Conservation (phyloP, 2,797 vertebrate genomes). For the Echiichthys vipera region DNA sequence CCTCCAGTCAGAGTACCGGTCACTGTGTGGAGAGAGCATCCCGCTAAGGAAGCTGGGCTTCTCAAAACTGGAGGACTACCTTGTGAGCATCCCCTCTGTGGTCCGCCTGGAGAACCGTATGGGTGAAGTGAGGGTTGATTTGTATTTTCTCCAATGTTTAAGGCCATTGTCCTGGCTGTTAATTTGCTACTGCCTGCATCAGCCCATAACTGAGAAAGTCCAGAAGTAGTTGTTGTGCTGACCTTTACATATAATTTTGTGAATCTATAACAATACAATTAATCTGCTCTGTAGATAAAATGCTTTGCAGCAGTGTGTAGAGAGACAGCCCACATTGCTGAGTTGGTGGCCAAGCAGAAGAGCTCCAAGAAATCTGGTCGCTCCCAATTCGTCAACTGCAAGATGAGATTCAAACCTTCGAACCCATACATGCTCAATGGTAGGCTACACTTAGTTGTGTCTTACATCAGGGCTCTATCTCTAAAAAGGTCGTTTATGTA, state of each 20-base stretch:
- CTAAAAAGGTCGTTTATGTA: not conserved
- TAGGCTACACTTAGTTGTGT: slow-evolving; percentile 59
- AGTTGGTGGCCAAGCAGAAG: slow-evolving; percentile 91
- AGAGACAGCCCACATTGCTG: slow-evolving; percentile 90
- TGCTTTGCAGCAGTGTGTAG: slow-evolving; percentile 89
- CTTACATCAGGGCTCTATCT: not conserved
- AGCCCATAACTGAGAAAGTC: not conserved
- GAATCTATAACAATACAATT: not conserved
- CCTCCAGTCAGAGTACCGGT: slow-evolving; percentile 88
- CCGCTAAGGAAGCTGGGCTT: slow-evolving; percentile 87
- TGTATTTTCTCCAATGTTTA: not conserved
- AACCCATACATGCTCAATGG: slow-evolving; percentile 85
- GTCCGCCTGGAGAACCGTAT: slow-evolving; percentile 84
- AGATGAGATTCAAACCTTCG: slow-evolving; percentile 88
- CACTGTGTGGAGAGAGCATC: slow-evolving; percentile 90
- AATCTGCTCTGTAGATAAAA: slow-evolving; percentile 66
- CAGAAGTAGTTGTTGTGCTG: not conserved
- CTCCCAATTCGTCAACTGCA: slow-evolving; percentile 87
- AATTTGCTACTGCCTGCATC: not conserved
- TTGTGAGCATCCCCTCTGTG: slow-evolving; percentile 89
- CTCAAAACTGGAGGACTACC: slow-evolving; percentile 85
- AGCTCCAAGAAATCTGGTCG: slow-evolving; percentile 86
- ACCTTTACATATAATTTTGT: not conserved
- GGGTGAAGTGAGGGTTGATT: slow-evolving; percentile 86
- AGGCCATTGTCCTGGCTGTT: not conserved